Evolutionary conservation across 1,140 invertebrate species (phyloP).

Genomic region (Agrypnia vestita): DNA sequence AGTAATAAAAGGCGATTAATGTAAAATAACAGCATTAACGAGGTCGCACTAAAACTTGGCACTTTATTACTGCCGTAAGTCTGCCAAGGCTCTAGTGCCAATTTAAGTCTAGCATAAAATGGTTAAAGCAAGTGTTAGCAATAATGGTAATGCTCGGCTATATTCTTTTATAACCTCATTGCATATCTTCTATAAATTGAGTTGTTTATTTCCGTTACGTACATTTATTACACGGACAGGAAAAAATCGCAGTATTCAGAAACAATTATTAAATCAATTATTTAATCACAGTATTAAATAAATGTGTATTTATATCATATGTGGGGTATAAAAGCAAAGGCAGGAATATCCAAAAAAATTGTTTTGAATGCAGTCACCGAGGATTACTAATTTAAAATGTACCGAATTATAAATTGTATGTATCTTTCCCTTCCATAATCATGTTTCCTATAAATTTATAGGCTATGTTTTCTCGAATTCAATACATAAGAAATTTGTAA

Average conservation of each 20-base stretch:
- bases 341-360: too few species aligned
- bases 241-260: neutral
- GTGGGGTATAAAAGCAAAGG: too few species aligned
- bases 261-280: too few species aligned
- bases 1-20: slow-evolving; percentile 58
- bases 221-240: neutral
- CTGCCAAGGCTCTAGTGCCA: slow-evolving; percentile 49
- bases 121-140: slow-evolving; percentile 51
- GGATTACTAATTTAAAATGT: too few species aligned
- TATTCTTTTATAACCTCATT: neutral
- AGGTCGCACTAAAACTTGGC: slow-evolving; percentile 54
- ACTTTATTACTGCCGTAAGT: slow-evolving; percentile 54
- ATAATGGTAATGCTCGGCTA: slow-evolving; percentile 44
- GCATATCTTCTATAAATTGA: neutral
- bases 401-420: too few species aligned
- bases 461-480: too few species aligned
- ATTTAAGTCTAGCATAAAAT: slow-evolving; percentile 52
- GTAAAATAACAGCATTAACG: slow-evolving; percentile 59
- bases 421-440: too few species aligned
- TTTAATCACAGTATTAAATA: too few species aligned
- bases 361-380: too few species aligned
- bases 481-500: too few species aligned
- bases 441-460: too few species aligned
- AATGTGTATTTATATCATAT: too few species aligned
- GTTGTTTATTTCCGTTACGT: neutral